Evolutionary conservation across 2,888 invertebrate species (phyloP).

Genomic region (Taphrorychus bicolor): DNA sequence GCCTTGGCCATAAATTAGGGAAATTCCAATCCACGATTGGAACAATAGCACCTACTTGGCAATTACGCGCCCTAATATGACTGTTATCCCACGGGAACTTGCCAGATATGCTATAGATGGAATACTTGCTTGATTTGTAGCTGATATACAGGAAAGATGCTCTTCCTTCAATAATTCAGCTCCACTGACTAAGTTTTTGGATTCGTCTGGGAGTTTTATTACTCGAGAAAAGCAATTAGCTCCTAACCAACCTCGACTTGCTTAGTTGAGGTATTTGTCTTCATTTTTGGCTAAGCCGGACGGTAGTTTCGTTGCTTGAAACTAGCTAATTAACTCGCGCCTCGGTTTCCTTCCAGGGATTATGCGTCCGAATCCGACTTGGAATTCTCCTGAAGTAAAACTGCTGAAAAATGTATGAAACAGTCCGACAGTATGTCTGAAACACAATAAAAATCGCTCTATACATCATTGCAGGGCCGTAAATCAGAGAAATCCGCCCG

Average conservation of each 20-base stretch:
- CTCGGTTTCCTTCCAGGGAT: background rate
- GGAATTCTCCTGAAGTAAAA: background rate
- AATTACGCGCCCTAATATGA: slow-evolving; percentile 17
- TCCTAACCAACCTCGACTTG: slow-evolving; percentile 4
- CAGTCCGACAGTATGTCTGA: slow-evolving; percentile 8
- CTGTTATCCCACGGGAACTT: slow-evolving; percentile 8
- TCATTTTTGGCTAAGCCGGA: slow-evolving; percentile 2
- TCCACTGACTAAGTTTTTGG: background rate
- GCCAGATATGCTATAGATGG: slow-evolving; percentile 2
- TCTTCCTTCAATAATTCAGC: background rate
- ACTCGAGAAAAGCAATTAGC: slow-evolving; percentile 12
- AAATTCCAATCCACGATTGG: slow-evolving; percentile 13
- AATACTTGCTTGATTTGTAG: slow-evolving; percentile 26
- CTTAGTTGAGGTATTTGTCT: slow-evolving; percentile 8
- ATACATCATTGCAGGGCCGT: slow-evolving; percentile 13
- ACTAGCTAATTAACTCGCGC: background rate
- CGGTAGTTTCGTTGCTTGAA: background rate
- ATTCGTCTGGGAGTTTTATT: slow-evolving; percentile 11
- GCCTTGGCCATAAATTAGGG: slow-evolving; percentile 18
- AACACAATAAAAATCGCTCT: slow-evolving; percentile 31
- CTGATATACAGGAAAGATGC: background rate
- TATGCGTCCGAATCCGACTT: background rate
- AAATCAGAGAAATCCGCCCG: slow-evolving; percentile 34
- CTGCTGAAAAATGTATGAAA: background rate
- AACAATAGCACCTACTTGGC: slow-evolving; percentile 15